Base-by-base conservation (phyloP, 2,888 invertebrate genomes). In the Eristalinus aeneus region DNA sequence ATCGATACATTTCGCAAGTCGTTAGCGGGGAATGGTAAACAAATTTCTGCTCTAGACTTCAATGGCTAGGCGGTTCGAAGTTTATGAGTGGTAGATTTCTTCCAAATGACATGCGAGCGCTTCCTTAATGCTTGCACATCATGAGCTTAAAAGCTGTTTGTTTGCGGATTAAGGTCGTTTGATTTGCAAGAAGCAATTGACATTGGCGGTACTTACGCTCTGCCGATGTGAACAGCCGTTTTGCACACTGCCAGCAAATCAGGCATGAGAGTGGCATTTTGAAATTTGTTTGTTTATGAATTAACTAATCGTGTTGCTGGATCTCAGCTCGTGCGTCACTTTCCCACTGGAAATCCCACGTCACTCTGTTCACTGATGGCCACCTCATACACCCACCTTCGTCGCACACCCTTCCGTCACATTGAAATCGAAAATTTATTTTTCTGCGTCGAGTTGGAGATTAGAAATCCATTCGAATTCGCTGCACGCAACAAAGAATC, bases 401-500 rank as follows among this genome's bases (percentile, higher is more conserved):
- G 3, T 11, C 46, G 11, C 11, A 67, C 65, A 68, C 34, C 61
- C 46, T 46, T 39, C 53, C 11, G 32, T 54, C 68, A 36, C 34
- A 53, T 27, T 63, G 76, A 76, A 68, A 68, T 63, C 61, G 61
- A 76, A 76, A 68, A 54, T 68, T 16, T 20, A 46, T 53, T 60
- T 64, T 71, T 79, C 36, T 36, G 54, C 60, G 10, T 60, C 36
- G 36, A 64, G 36, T 65, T 65, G 23, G 23, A 63, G 74, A 79
- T 79, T 79, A 79, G 79, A 83, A 71, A 74, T 20, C 46, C 31
- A 79, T 79, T 83, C 39, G 10, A 27, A 83, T 69, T 83, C 83
- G 20, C 1, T 12, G 46, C 83, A 79, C 79, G 79, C n/a, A 1
- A n/a, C 56, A 46, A 69, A 61, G 69, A 83, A 83, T 83, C 83